Percentiles rank a stretch among this genome's conserved stretches.
Conservation (phyloP, 2,113 vertebrate species). For the Machaerirhynchus nigripectus region DNA sequence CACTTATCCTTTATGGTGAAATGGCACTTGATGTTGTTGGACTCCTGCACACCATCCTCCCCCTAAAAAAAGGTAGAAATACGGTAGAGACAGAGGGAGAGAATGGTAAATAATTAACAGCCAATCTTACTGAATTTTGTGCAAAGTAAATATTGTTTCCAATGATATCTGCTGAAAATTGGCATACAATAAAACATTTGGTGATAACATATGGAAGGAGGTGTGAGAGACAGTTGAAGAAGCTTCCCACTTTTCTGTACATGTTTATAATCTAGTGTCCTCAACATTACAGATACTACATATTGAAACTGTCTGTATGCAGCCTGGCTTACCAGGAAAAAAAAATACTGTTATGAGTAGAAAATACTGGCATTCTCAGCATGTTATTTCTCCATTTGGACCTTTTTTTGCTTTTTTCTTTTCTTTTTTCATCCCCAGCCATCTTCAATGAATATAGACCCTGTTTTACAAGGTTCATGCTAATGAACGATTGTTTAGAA, state of each 20-base stretch:
- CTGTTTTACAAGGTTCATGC: not conserved
- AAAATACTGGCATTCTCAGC: not conserved
- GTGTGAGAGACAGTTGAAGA: slow-evolving; percentile 16
- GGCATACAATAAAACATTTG: slow-evolving; percentile 42
- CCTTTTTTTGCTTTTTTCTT: not conserved
- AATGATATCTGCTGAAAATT: not conserved
- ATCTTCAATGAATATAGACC: not conserved
- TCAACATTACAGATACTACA: slow-evolving; percentile 5
- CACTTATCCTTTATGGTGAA: not conserved
- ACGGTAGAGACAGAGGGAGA: not conserved
- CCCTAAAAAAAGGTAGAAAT: not conserved
- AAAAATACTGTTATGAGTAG: not conserved
- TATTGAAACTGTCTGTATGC: slow-evolving; percentile 21
- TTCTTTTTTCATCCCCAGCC: not conserved
- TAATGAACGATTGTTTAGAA: not conserved
- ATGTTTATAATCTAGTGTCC: slow-evolving; percentile 27
- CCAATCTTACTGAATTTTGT: not conserved
- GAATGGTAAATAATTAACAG: not conserved
- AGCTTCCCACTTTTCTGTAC: slow-evolving; percentile 5
- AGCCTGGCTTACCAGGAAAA: not conserved
- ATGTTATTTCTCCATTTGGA: not conserved
- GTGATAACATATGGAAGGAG: slow-evolving; percentile 34
- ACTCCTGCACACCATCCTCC: accelerated
- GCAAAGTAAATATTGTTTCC: slow-evolving; percentile 13
- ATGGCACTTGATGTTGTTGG: not conserved